Conservation (phyloP, 2,888 invertebrate species). For the Cerastis leucographa region DNA sequence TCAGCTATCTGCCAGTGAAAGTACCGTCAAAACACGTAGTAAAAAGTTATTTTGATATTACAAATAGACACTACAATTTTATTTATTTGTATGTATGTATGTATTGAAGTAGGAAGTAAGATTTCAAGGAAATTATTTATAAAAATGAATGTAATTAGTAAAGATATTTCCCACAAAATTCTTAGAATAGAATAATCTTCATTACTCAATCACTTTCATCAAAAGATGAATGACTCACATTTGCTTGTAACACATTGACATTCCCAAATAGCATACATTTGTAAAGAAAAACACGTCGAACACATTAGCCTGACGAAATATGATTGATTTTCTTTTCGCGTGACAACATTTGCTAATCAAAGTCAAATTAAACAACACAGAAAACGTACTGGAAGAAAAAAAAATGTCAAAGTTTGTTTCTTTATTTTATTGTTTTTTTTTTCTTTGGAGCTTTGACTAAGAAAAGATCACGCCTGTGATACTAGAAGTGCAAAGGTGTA, state of each 20-base stretch:
- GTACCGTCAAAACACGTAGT: too few species aligned
- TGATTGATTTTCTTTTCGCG: conserved; percentile 62
- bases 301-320: conserved; percentile 44
- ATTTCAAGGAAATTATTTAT: too few species aligned
- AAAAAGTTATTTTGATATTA: too few species aligned
- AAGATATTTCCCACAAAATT: neutral
- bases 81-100: too few species aligned
- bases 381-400: conserved; percentile 11
- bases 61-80: too few species aligned
- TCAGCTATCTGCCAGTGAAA: too few species aligned
- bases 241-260: conserved; percentile 11
- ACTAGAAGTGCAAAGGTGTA: neutral
- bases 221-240: conserved; percentile 28
- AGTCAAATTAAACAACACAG: conserved; percentile 51
- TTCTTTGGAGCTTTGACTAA: conserved; percentile 6
- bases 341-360: conserved; percentile 51
- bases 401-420: neutral
- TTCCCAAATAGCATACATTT: conserved; percentile 22
- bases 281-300: conserved; percentile 25
- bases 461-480: neutral
- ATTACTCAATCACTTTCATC: conserved; percentile 31
- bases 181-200: conserved; percentile 9
- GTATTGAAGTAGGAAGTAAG: too few species aligned
- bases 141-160: too few species aligned
- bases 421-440: conserved; percentile 6